A percentile compares a stretch with the other conserved stretches of the same genome.
Conservation (phyloP, 2,888 invertebrate genomes). For the Nephrotoma flavescens region DNA sequence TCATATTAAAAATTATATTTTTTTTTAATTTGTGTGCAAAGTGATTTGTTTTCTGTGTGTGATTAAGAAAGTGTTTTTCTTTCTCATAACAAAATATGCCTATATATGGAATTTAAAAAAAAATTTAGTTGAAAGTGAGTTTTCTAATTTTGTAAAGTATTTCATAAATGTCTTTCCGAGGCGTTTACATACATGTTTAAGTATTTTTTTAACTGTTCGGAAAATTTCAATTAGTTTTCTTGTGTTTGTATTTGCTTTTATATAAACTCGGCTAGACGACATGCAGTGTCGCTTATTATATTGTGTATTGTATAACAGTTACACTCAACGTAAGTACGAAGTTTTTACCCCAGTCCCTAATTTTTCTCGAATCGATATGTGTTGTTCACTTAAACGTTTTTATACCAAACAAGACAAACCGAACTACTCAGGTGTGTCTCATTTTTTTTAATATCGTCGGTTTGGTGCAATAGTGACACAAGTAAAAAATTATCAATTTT, state of each 20-base stretch:
- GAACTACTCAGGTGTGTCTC: not conserved
- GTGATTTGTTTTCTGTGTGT: not conserved
- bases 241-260: not conserved
- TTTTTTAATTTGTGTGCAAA: not conserved
- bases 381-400: not conserved
- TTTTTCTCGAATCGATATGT: not conserved
- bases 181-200: not conserved
- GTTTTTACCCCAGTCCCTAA: not conserved
- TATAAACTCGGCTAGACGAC: not conserved
- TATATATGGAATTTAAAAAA: not conserved
- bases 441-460: too few species aligned
- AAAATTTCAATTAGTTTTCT: not conserved
- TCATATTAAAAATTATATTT: not conserved
- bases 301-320: not conserved
- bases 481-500: too few species aligned
- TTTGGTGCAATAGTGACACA: too few species aligned
- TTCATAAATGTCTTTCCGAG: not conserved
- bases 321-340: not conserved
- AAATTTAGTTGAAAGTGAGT: not conserved
- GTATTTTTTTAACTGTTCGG: not conserved
- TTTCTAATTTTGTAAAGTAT: not conserved
- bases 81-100: not conserved
- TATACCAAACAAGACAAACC: not conserved
- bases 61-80: not conserved
- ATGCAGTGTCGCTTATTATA: not conserved